Base-by-base conservation (phyloP, 2,888 invertebrate species). In the Hypselothyrea guttata region DNA sequence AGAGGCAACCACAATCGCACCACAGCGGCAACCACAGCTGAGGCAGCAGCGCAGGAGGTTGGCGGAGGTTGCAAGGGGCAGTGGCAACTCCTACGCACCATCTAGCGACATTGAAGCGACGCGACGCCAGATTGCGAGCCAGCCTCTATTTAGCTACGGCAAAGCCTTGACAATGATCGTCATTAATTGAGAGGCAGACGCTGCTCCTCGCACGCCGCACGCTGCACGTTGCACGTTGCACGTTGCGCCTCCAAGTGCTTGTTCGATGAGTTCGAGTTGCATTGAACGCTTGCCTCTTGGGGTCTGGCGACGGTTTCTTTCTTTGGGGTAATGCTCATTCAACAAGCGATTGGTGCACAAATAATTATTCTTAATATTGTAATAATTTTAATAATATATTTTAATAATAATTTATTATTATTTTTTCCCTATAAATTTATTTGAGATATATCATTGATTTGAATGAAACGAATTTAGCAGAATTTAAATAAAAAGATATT, bases 81-180 rank as follows among this genome's bases (percentile, higher is more conserved):
- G 22, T 45, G 49, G 57, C 33, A 54, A 76, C 81, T 75, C 81
- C 81, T 79, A 83, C 82, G 71, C 81, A 82, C 61, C 72, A 63
- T 54, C 56, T 54, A 60, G 70, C 71, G 70, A 70, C 69, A 70
- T 65, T 70, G 65, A 53, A 70, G 69, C 65, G 34, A 15, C 7
- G 57, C 57, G 53, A 55, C 63, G 61, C 69, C 69, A 65, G 73
- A 62, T 72, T 65, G 69, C 65, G 27, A 64, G 71, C 71, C 76
- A 76, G 74, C 83, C 83, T 79, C 83, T 83, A 77, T 83, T 79
- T 82, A 82, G 79, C 82, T 79, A 75, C 75, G 76, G 57, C 82
- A 71, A 68, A 82, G 84, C 82, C 82, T 77, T 83, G 84, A 84
- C 82, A 83, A 83, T 84, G 82, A 83, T 84, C 82, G 82, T 84